Evolutionary conservation across 2,113 vertebrate genomes (phyloP).

Genomic region (Nothocercus nigrocapillus): DNA sequence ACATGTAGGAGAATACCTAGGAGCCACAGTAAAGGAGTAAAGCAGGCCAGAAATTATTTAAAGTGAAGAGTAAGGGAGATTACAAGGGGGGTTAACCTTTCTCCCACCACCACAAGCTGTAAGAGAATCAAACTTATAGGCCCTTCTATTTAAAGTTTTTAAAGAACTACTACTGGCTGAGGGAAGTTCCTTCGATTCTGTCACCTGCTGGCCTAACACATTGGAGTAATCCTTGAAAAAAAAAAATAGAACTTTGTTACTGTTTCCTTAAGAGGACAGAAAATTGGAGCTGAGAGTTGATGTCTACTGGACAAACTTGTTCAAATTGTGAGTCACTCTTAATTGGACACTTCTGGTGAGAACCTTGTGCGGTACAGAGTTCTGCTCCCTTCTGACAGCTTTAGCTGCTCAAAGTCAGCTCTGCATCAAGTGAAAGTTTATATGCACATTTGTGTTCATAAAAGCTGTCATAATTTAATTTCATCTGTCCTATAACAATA

Average conservation of each 20-base stretch:
- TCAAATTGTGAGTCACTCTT: conserved; percentile 76
- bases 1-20: background rate
- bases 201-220: background rate
- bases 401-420: conserved; percentile 74
- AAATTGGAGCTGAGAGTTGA: conserved; percentile 44
- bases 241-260: conserved; percentile 13
- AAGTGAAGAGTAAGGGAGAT: background rate
- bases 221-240: background rate
- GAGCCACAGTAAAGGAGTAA: background rate
- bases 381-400: conserved; percentile 73
- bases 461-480: conserved; percentile 76
- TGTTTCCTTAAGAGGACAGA: conserved; percentile 45
- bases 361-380: conserved; percentile 67
- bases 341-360: conserved; percentile 76
- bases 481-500: conserved; percentile 66
- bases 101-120: background rate
- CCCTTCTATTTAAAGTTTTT: conserved; percentile 42
- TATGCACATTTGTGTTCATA: conserved; percentile 73
- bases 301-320: conserved; percentile 71
- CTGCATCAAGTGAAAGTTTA: conserved; percentile 76
- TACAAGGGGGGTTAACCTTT: background rate
- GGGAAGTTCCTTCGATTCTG: conserved; percentile 28
- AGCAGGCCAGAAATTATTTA: background rate
- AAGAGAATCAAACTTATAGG: background rate
- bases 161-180: background rate